These are phyloP conservation scores for Cistogaster globosa DNA, from an alignment of 2,888 invertebrate genomes.

Conservation along the genomic window DNA sequence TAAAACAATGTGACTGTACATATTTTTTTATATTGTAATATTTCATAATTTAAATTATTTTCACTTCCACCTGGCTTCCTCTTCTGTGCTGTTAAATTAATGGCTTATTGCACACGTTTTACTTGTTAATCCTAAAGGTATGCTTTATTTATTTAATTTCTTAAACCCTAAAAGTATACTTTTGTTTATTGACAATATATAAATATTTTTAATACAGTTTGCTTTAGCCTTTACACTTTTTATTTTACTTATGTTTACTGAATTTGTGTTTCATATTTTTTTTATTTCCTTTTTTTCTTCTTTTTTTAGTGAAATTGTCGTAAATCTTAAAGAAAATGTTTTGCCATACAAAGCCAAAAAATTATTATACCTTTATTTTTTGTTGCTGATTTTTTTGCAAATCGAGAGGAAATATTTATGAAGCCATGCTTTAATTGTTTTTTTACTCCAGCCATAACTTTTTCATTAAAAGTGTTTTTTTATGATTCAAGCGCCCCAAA, in stretches of 20 bases:
- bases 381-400: neutral
- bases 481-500: neutral
- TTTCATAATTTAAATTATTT: neutral
- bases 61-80: neutral
- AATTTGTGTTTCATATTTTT: neutral
- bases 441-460: constrained; percentile 5
- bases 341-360: neutral
- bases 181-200: neutral
- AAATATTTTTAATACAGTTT: neutral
- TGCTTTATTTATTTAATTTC: constrained; percentile 1
- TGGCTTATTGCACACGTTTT: neutral
- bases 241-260: neutral
- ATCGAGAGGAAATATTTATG: constrained; percentile 39
- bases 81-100: neutral
- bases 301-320: neutral
- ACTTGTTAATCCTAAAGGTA: neutral
- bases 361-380: neutral
- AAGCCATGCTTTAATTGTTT: constrained; percentile 25
- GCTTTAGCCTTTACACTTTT: neutral
- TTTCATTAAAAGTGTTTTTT: neutral
- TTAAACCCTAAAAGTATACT: neutral
- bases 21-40: neutral
- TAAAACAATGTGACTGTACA: neutral
- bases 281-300: too few species aligned
- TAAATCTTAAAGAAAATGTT: neutral